Percentiles rank a stretch among this genome's conserved stretches.
phyloP scores from a whole-genome alignment of 2,797 vertebrate genomes.

The Silurus aristotelis region DNA sequence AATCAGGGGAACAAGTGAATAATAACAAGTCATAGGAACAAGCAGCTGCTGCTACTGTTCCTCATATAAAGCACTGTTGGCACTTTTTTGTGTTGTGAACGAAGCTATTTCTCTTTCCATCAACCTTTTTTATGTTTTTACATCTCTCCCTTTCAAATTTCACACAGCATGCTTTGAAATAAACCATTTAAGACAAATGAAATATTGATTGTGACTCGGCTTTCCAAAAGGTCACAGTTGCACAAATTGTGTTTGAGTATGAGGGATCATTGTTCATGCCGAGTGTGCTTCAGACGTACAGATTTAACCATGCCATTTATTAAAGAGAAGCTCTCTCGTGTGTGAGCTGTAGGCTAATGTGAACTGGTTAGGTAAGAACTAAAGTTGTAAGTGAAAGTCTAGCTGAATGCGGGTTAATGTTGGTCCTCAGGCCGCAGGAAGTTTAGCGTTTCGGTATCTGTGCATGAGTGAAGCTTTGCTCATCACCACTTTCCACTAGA shows the following conservation, averaged over 20 bases:
- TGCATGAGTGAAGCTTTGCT: slow-evolving; percentile 24
- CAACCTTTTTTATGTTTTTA: slow-evolving; percentile 12
- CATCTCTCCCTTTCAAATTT: background rate
- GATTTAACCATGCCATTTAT: slow-evolving; percentile 10
- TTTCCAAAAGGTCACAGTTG: background rate
- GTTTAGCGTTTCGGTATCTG: slow-evolving; percentile 14
- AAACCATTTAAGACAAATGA: background rate
- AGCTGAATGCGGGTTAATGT: slow-evolving; percentile 20
- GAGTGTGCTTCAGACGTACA: slow-evolving; percentile 1
- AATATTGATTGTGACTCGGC: background rate
- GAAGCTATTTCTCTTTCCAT: slow-evolving; percentile 24
- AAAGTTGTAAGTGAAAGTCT: slow-evolving; percentile 19
- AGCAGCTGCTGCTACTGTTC: slow-evolving; percentile 14
- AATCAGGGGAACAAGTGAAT: background rate
- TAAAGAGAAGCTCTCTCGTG: slow-evolving; percentile 11
- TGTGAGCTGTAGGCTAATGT: slow-evolving; percentile 29
- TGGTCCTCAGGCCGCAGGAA: slow-evolving; percentile 35
- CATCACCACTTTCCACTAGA: slow-evolving; percentile 19
- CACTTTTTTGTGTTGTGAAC: slow-evolving; percentile 23
- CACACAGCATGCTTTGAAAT: background rate
- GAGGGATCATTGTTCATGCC: slow-evolving; percentile 14
- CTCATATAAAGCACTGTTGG: slow-evolving; percentile 7
- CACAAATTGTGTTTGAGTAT: slow-evolving; percentile 17
- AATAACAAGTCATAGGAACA: background rate
- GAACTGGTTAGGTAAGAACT: slow-evolving; percentile 27